Percentiles rank a stretch among this genome's conserved stretches.
Conservation (phyloP, 2,113 vertebrate species). For the Athene cunicularia region DNA sequence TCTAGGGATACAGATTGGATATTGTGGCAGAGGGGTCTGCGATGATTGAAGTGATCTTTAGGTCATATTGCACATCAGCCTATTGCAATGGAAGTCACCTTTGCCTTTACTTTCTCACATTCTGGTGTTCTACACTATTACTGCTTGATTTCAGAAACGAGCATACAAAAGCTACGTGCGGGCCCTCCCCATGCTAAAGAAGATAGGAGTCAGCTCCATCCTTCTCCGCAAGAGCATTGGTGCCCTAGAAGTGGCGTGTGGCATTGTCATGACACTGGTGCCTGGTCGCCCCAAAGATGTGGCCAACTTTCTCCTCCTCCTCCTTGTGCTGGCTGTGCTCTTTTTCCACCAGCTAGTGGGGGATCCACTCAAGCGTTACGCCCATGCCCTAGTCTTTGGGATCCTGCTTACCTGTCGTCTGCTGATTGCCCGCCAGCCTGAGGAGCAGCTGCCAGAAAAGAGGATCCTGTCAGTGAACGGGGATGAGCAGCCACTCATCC, state of each 20-base stretch:
- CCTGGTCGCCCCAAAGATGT: slow-evolving; percentile 94
- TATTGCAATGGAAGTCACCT: not conserved
- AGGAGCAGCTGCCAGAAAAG: slow-evolving; percentile 87
- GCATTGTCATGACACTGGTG: slow-evolving; percentile 93
- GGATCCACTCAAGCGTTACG: slow-evolving; percentile 95
- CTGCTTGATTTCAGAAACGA: slow-evolving; percentile 85
- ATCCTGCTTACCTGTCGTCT: slow-evolving; percentile 97
- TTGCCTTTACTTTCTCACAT: not conserved
- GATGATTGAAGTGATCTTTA: not conserved
- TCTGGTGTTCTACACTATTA: not conserved
- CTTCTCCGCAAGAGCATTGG: slow-evolving; percentile 95
- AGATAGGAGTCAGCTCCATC: slow-evolving; percentile 94
- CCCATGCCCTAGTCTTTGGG: slow-evolving; percentile 95
- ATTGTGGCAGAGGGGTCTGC: not conserved
- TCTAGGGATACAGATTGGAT: not conserved
- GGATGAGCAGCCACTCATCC: slow-evolving; percentile 70
- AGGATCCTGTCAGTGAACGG: slow-evolving; percentile 78
- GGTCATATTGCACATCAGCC: not conserved
- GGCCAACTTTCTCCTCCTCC: slow-evolving; percentile 94
- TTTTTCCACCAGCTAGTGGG: slow-evolving; percentile 98
- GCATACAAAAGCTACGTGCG: slow-evolving; percentile 97
- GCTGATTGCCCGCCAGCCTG: slow-evolving; percentile 92
- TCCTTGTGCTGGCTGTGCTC: slow-evolving; percentile 93
- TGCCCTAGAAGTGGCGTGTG: slow-evolving; percentile 91
- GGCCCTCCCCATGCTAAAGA: slow-evolving; percentile 92